Evolutionary conservation across 2,888 invertebrate genomes (phyloP).

Genomic region (Tinea trinotella): DNA sequence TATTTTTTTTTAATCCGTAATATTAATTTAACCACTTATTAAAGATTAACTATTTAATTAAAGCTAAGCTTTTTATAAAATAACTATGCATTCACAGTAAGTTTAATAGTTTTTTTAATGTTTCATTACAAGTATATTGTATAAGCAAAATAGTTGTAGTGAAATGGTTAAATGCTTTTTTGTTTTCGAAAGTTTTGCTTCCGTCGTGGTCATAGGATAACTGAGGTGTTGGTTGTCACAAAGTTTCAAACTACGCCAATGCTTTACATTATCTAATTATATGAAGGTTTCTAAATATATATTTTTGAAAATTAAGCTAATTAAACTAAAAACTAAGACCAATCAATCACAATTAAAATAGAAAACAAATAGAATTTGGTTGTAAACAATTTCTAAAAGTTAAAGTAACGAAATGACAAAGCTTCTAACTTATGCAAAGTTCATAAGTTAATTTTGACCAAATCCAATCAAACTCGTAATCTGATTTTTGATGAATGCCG

Average conservation of each 20-base stretch:
- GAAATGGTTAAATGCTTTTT: no score
- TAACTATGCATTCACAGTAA: no score
- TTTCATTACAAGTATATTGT: no score
- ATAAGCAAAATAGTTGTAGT: no score
- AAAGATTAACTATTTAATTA: background rate
- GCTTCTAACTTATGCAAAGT: conserved; percentile 14
- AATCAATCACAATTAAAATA: conserved; percentile 11
- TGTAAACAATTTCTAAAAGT: conserved; percentile 11
- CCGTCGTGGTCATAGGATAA: no score
- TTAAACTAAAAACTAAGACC: background rate
- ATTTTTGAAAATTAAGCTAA: background rate
- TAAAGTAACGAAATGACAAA: background rate
- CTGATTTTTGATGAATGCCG: conserved; percentile 33
- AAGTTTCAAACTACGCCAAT: no score
- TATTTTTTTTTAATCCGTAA: background rate
- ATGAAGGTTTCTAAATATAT: no score
- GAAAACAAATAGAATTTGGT: conserved; percentile 1
- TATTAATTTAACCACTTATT: background rate
- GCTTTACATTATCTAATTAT: no score
- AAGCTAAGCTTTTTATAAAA: no score
- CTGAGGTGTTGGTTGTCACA: no score
- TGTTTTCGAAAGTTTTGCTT: no score
- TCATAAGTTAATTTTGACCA: conserved; percentile 19
- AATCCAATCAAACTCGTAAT: conserved; percentile 37
- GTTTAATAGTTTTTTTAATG: no score